A percentile compares a stretch with the other conserved stretches of the same genome.
phyloP scores from a whole-genome alignment of 1,140 invertebrate genomes.

The Dendrolimus punctatus region DNA sequence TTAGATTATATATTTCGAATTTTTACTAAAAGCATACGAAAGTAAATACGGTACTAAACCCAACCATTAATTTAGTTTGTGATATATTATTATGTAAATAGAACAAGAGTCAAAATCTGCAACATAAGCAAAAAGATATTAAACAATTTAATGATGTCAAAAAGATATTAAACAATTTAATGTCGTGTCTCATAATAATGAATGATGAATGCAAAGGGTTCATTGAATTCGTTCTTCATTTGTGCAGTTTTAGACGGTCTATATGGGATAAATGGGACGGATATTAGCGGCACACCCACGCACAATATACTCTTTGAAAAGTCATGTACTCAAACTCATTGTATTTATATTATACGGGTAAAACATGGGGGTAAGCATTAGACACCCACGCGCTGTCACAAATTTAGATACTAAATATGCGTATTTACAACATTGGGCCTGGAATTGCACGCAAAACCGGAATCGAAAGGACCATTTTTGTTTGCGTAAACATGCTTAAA shows the following conservation, averaged over 20 bases:
- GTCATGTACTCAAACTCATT: conserved; percentile 21
- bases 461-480: conserved; percentile 3
- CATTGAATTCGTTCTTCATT: conserved; percentile 23
- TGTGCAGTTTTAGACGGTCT: conserved; percentile 22
- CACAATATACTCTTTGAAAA: conserved; percentile 34
- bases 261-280: conserved; percentile 34
- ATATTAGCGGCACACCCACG: conserved; percentile 38
- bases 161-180: not conserved
- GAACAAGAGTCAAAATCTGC: not conserved
- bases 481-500: not conserved
- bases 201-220: conserved; percentile 18
- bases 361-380: conserved; percentile 16
- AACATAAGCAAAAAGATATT: not conserved
- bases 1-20: too few relatives aligned
- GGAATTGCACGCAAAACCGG: too few relatives aligned
- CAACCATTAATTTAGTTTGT: too few relatives aligned
- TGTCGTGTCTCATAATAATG: conserved; percentile 2
- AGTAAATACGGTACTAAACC: too few relatives aligned
- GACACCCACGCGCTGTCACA: conserved; percentile 12
- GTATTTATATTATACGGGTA: conserved; percentile 18
- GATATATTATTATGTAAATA: too few relatives aligned
- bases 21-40: too few relatives aligned
- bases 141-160: not conserved
- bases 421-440: not conserved
- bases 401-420: conserved; percentile 9